Evolutionary conservation across 2,797 vertebrate genomes (phyloP).

Genomic region (Gorsachius magnificus): DNA sequence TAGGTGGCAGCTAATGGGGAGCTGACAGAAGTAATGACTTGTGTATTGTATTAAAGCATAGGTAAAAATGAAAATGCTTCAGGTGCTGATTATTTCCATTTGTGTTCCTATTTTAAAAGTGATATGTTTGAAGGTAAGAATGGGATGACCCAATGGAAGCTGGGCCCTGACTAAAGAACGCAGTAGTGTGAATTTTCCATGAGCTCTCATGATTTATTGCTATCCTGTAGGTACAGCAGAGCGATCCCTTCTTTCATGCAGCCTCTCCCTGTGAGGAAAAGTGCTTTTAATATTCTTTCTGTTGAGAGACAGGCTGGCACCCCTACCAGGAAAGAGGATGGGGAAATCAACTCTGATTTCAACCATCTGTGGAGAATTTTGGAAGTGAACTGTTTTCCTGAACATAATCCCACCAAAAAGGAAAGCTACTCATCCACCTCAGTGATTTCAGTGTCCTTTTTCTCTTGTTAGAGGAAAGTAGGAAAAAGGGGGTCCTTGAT

Average conservation of each 20-base stretch:
- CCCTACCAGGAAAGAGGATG: neutral
- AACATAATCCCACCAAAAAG: neutral
- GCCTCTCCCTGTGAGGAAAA: conserved; percentile 1
- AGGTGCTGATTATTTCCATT: neutral
- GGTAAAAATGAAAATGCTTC: neutral
- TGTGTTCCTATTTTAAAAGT: neutral
- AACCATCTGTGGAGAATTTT: neutral
- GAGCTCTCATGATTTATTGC: conserved; percentile 3
- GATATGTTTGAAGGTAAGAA: neutral
- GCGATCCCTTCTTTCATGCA: neutral
- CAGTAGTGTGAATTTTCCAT: neutral
- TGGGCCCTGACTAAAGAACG: neutral
- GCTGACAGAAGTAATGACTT: neutral
- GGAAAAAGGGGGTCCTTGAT: neutral
- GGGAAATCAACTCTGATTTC: conserved; percentile 39
- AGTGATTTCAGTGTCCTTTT: neutral
- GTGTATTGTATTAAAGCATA: neutral
- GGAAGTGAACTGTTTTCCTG: neutral
- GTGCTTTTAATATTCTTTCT: conserved; percentile 18
- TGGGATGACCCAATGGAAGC: neutral
- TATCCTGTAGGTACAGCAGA: neutral
- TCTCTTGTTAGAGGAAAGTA: neutral
- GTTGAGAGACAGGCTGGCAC: conserved; percentile 12
- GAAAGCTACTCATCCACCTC: neutral
- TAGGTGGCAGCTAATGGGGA: neutral